These are phyloP conservation scores for Elephas maximus DNA, from an alignment of 2,113 vertebrate genomes.

Conservation along the genomic window DNA sequence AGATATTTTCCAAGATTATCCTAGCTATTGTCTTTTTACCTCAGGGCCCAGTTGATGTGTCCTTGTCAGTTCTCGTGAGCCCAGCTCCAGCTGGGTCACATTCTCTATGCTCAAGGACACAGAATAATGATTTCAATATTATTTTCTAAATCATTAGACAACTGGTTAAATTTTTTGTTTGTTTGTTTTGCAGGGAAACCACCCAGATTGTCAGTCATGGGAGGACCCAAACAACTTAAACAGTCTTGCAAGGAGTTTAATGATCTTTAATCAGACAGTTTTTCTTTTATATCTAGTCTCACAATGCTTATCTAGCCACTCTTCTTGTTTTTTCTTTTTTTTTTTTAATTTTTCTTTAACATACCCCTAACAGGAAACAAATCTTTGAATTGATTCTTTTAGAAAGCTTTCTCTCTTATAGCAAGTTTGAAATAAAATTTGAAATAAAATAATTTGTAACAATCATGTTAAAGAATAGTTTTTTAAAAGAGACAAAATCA, in stretches of 20 bases:
- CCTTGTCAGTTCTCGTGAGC: too few species aligned
- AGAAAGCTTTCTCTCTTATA: not conserved
- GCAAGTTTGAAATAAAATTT: constrained; percentile 46
- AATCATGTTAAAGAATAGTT: not conserved
- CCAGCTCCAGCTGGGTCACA: too few species aligned
- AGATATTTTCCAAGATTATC: too few species aligned
- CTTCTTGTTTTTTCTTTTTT: not conserved
- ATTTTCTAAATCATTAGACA: too few species aligned
- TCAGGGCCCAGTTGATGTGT: too few species aligned
- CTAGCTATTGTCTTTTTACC: too few species aligned
- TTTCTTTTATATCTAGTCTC: not conserved
- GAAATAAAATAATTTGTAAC: not conserved
- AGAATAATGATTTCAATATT: too few species aligned
- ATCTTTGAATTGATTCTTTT: not conserved
- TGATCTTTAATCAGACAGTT: not conserved
- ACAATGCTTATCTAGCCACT: not conserved
- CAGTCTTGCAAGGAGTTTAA: not conserved
- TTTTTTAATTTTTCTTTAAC: not conserved
- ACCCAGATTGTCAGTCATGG: not conserved
- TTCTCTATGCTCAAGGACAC: too few species aligned
- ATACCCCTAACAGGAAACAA: not conserved
- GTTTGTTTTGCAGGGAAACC: not conserved
- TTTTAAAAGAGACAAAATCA: not conserved
- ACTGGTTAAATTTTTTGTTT: too few species aligned
- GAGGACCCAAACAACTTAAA: not conserved